Percentiles rank a stretch among this genome's conserved stretches.
Conservation (phyloP, 1,140 invertebrate genomes). For the Drosophila neocordata region DNA sequence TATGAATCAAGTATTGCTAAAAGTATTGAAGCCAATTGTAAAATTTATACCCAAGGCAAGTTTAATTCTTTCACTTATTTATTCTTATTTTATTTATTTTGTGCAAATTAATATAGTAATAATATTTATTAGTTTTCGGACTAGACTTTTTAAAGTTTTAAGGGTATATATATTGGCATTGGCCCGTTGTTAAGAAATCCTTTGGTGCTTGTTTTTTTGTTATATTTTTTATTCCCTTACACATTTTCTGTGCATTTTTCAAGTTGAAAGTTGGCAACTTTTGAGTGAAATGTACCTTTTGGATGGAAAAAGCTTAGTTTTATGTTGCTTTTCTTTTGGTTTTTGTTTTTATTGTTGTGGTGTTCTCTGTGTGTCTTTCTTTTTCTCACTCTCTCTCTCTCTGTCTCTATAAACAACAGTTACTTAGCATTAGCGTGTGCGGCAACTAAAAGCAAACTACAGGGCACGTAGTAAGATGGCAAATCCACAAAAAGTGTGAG, state of each 20-base stretch:
- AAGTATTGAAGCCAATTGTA: too few species aligned
- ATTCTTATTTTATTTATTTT: too few species aligned
- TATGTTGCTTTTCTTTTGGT: conserved; percentile 33
- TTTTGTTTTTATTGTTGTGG: conserved; percentile 7
- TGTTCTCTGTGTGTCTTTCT: not conserved
- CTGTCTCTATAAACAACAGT: conserved; percentile 68
- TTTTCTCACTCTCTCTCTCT: conserved; percentile 15
- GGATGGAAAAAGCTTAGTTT: conserved; percentile 46
- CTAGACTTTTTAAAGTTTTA: too few species aligned
- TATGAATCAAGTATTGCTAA: not conserved
- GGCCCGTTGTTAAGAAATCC: not conserved
- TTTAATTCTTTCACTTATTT: too few species aligned
- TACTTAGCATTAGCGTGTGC: conserved; percentile 72
- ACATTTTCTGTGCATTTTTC: conserved; percentile 23
- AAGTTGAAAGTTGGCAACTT: conserved; percentile 45
- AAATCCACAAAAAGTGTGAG: conserved; percentile 56
- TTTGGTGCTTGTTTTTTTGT: not conserved
- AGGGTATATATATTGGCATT: not conserved
- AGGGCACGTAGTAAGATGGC: conserved; percentile 70
- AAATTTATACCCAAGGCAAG: too few species aligned
- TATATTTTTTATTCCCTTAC: conserved; percentile 19
- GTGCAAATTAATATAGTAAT: too few species aligned
- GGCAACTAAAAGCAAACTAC: conserved; percentile 73
- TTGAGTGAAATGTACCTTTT: conserved; percentile 58
- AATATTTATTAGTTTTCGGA: too few species aligned